phyloP scores from a whole-genome alignment of 2,797 vertebrate genomes.

The Danio kyathit region DNA sequence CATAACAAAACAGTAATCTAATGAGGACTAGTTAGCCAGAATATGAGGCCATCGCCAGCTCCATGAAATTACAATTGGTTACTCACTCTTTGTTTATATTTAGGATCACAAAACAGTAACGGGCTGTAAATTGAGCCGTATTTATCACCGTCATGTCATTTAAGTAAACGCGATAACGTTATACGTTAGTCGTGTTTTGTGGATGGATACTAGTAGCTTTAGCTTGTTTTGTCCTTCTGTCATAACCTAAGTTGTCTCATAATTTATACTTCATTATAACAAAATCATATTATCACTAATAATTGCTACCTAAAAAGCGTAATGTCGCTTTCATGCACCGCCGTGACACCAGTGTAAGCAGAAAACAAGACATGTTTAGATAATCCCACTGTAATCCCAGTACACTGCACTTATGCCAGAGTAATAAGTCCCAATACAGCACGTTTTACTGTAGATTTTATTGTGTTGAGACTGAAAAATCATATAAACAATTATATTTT shows the following conservation, averaged over 20 bases:
- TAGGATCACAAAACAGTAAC: neutral
- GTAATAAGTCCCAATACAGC: neutral
- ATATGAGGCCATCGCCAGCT: conserved; percentile 16
- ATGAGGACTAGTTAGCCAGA: conserved; percentile 5
- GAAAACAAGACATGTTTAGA: neutral
- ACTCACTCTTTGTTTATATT: neutral
- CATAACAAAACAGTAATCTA: neutral
- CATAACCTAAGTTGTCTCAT: neutral
- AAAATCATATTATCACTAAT: neutral
- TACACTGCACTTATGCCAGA: neutral
- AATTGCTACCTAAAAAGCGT: neutral
- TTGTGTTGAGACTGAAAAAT: neutral
- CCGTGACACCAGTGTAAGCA: neutral
- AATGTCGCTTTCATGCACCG: neutral
- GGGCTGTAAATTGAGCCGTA: neutral
- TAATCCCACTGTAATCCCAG: neutral
- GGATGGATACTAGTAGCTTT: neutral
- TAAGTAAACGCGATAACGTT: neutral
- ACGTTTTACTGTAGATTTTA: neutral
- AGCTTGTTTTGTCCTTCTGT: neutral
- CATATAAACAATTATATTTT: neutral
- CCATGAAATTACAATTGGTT: neutral
- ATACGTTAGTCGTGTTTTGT: neutral
- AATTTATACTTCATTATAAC: neutral
- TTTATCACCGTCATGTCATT: neutral